Conservation (phyloP, 2,113 vertebrate genomes). For the Macrotus californicus region DNA sequence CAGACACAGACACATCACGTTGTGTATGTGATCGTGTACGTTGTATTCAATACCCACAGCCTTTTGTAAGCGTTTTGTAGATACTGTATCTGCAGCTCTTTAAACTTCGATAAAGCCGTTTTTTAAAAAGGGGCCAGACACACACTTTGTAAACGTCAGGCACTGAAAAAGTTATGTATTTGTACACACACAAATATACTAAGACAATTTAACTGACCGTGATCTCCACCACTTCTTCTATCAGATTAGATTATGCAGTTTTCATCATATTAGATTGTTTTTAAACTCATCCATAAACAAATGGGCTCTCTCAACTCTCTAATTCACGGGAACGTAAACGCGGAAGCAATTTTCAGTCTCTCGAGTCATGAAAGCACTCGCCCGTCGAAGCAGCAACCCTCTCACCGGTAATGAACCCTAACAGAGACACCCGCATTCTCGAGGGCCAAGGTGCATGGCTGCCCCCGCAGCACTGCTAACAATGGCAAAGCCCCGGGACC, state of each 20-base stretch:
- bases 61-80: neutral
- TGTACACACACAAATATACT: neutral
- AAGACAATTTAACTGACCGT: neutral
- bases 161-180: neutral
- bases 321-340: neutral
- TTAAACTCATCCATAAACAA: neutral
- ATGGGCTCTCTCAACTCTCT: neutral
- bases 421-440: accelerated
- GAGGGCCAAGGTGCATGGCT: neutral
- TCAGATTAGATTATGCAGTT: neutral
- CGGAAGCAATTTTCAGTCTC: neutral
- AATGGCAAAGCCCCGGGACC: neutral
- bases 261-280: neutral
- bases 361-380: neutral
- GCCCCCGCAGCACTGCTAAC: neutral
- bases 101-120: neutral
- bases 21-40: too few species aligned
- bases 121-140: neutral
- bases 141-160: neutral
- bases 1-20: neutral
- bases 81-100: neutral
- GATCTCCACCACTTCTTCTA: neutral
- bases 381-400: neutral
- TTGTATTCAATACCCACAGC: neutral
- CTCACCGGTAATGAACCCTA: neutral